Evolutionary conservation across 1,140 invertebrate species (phyloP).

Genomic region (Drosophila serrata): DNA sequence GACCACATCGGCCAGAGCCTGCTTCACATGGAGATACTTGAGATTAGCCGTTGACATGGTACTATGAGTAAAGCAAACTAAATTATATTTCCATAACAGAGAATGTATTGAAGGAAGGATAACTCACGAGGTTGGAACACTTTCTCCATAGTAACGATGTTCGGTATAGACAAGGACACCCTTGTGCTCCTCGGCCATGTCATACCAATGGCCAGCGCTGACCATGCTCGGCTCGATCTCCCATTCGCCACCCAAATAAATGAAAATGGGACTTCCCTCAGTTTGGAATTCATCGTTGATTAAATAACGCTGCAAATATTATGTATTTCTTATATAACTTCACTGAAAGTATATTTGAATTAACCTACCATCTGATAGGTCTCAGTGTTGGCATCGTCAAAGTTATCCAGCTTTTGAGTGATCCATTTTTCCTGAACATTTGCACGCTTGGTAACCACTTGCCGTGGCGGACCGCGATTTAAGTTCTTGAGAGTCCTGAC

Average conservation of each 20-base stretch:
- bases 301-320: constrained; percentile 63
- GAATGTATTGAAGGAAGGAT: constrained; percentile 60
- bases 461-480: constrained; percentile 65
- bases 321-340: neutral
- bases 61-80: constrained; percentile 66
- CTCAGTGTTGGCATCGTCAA: constrained; percentile 88
- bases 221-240: constrained; percentile 85
- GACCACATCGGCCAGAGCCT: constrained; percentile 91
- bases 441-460: constrained; percentile 6
- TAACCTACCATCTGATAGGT: constrained; percentile 88
- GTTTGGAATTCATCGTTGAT: constrained; percentile 77
- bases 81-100: no score
- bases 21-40: constrained; percentile 89
- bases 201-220: constrained; percentile 86
- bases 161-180: constrained; percentile 90
- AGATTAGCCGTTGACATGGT: constrained; percentile 87
- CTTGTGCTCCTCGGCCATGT: constrained; percentile 87
- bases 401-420: constrained; percentile 88
- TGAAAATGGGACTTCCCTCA: constrained; percentile 88
- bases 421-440: constrained; percentile 65
- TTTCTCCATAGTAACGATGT: constrained; percentile 93
- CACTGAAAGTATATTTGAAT: neutral
- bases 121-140: constrained; percentile 87
- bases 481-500: constrained; percentile 63
- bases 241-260: constrained; percentile 91